Conservation (phyloP, 1,140 invertebrate species). For the Trichonephila clavata region DNA sequence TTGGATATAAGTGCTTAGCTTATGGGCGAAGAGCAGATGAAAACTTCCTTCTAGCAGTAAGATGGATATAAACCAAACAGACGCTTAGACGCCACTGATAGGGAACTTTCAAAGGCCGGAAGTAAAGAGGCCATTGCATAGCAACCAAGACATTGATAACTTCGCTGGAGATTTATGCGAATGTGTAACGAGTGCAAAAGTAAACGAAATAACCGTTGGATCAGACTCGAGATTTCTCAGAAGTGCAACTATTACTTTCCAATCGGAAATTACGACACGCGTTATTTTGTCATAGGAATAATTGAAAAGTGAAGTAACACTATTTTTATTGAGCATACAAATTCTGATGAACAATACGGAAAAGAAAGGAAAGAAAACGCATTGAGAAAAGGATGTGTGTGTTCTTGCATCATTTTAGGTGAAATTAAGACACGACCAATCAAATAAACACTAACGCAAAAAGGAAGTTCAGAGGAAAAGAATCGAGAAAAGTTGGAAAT, state of each 20-base stretch:
- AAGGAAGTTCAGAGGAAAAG: too few relatives aligned
- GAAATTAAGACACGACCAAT: too few relatives aligned
- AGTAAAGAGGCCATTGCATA: constrained; percentile 40
- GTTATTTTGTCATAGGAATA: too few relatives aligned
- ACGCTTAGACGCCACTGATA: constrained; percentile 15
- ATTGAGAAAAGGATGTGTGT: too few relatives aligned
- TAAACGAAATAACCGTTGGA: constrained; percentile 24
- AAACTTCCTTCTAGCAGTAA: constrained; percentile 23
- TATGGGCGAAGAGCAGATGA: constrained; percentile 23
- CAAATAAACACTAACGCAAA: too few relatives aligned
- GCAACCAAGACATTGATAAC: constrained; percentile 39
- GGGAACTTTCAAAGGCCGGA: constrained; percentile 19
- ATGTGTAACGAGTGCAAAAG: constrained; percentile 41
- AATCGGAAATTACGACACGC: neutral
- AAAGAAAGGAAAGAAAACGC: too few relatives aligned
- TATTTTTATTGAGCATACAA: too few relatives aligned
- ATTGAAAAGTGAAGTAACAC: too few relatives aligned
- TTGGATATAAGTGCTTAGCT: constrained; percentile 21
- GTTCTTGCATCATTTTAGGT: too few relatives aligned
- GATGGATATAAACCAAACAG: constrained; percentile 38
- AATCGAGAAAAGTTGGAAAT: too few relatives aligned
- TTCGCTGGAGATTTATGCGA: constrained; percentile 10
- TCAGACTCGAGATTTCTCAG: neutral
- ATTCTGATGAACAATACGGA: too few relatives aligned
- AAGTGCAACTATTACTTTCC: neutral